These are phyloP conservation scores for Saxicola maurus DNA, from an alignment of 2,797 vertebrate species.

Conservation along the genomic window DNA sequence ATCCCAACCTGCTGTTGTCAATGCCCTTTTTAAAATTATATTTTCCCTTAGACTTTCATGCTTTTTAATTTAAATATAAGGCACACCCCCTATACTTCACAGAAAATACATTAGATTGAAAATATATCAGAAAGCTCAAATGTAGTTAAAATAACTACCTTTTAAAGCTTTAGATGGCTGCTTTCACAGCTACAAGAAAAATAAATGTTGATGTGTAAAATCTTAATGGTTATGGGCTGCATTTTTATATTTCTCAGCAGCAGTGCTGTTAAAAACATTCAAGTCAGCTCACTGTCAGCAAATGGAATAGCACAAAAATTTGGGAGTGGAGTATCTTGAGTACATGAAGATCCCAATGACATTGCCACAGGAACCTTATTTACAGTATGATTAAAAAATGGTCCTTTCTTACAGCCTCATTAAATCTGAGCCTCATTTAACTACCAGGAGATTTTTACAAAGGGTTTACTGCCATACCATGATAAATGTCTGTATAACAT, in stretches of 20 bases:
- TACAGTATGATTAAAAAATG: constrained; percentile 63
- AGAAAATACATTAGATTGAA: not conserved
- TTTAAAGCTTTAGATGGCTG: not conserved
- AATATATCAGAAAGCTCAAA: not conserved
- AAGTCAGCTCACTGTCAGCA: not conserved
- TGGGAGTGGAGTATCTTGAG: not conserved
- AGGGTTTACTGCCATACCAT: constrained; percentile 69
- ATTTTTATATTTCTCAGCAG: not conserved
- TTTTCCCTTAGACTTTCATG: not conserved
- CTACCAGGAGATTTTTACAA: constrained; percentile 78
- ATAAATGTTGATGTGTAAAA: not conserved
- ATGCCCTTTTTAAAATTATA: not conserved
- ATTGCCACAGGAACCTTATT: constrained; percentile 70
- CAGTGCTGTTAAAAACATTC: not conserved
- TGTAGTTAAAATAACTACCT: not conserved
- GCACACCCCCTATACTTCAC: not conserved
- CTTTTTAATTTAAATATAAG: not conserved
- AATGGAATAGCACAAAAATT: not conserved
- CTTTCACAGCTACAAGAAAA: not conserved
- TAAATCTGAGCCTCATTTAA: constrained; percentile 78
- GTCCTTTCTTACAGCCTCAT: constrained; percentile 68
- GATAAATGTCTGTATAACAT: constrained; percentile 73
- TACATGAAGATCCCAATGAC: constrained; percentile 36
- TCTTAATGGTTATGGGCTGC: not conserved
- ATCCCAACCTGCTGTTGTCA: not conserved